Base-by-base conservation (phyloP, 2,113 vertebrate species). In the Atractosteus spatula region DNA sequence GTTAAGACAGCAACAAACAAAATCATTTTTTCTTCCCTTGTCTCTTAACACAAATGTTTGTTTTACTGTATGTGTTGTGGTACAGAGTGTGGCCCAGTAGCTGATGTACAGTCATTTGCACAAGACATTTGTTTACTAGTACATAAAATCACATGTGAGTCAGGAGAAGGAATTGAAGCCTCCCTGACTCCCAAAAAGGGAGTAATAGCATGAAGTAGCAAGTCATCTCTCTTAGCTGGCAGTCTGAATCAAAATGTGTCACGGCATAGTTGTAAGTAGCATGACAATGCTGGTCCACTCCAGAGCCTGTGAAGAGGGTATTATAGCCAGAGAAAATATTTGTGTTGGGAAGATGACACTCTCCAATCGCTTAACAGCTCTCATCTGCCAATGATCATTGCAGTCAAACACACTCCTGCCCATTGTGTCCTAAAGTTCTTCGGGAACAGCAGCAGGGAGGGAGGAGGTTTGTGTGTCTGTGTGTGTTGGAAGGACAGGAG, bases 221-320 rank as follows among this genome's bases (percentile, higher is more conserved):
- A 13, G 51, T 71, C 59, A 78, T 43, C 29, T 16, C 29, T 29
- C 11, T 11, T 3, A 41, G 41, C 41, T 29, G 8, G n/a, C 62
- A 65, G n/a, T 65, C 17, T 65, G 7, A 65, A 29, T 5, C 47
- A 51, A 51, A 78, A 63, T 0, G 76, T 77, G 75, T 43, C 71
- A 82, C n/a, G 71, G 76, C 77, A 72, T 69, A 74, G 72, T 42
- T 69, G 70, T 81, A 75, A 84, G 83, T 63, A 3, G 71, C 12
- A 44, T 84, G 88, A 91, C 89, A 90, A 90, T 90, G 83, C 76
- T 7, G 41, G 79, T 75, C 91, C 90, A 93, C 92, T 93, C 91
- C 90, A 94, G 85, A 85, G 87, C 89, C 78, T 84, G 87, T 94
- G 75, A 87, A 94, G 92, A 94, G 93, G 89, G 88, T 92, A 92